Conservation (phyloP, 1,140 invertebrate species). For the Papilio xuthus region DNA sequence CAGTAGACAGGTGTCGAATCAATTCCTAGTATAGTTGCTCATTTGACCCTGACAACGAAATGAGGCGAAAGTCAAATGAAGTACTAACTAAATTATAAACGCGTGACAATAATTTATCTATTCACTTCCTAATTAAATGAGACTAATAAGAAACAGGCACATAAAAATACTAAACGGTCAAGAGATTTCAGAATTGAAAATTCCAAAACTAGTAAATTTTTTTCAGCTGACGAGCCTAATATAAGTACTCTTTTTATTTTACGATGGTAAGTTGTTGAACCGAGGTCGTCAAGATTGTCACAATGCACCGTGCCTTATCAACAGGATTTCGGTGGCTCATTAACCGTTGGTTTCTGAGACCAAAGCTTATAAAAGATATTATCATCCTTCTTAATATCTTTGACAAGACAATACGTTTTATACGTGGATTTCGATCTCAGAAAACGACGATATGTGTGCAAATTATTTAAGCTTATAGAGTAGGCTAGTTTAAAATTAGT, state of each 20-base stretch:
- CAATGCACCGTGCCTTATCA: not conserved
- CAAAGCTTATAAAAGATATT: no score
- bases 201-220: not conserved
- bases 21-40: conserved; percentile 51
- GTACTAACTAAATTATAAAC: conserved; percentile 55
- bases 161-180: conserved; percentile 21
- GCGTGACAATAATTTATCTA: conserved; percentile 41
- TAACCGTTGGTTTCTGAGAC: no score
- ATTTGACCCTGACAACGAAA: conserved; percentile 72
- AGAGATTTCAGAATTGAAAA: not conserved
- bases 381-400: no score
- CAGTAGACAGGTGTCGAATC: conserved; percentile 49
- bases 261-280: not conserved
- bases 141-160: conserved; percentile 9
- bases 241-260: not conserved
- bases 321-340: not conserved
- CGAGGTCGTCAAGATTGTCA: not conserved
- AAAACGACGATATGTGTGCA: not conserved
- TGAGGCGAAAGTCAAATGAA: conserved; percentile 72
- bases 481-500: not conserved
- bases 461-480: not conserved
- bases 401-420: no score
- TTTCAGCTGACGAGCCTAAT: not conserved
- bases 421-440: no score
- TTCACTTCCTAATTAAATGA: conserved; percentile 46